Base-by-base conservation (phyloP, 1,140 invertebrate genomes). In the Brachionus koreanus region DNA sequence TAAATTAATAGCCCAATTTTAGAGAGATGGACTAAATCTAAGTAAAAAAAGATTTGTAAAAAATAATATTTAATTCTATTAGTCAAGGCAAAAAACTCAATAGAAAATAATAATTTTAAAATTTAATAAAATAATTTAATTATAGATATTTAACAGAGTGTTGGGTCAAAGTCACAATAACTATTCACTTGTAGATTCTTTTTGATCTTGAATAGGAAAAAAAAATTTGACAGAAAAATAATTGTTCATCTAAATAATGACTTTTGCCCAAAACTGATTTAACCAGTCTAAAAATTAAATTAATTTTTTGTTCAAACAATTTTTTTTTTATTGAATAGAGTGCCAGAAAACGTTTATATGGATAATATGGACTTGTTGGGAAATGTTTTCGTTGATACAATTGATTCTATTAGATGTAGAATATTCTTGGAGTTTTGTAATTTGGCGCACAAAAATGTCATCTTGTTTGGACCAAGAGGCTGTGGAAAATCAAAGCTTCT, bases 381-480 rank as follows among this genome's bases (percentile, higher is more conserved):
- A 13, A 86, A 89, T 79, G 86, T 87, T 33, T 87, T 87, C 85
- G 86, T 89, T 3, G 86, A 88, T 74, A 87, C 88, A 10, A 85
- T 88, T n/a, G 86, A 88, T 72, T 87, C 87, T 13, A 86, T 88
- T 65, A 84, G 87, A 29, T 87, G 86, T 9, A 84, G 86, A 33
- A 85, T 87, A 6, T 84, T 89, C 39, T 86, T 88, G 85, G 87
- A 89, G 82, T 86, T 88, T 85, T 86, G 87, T 39, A 85, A 85
- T 57, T 84, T 85, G 6, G 87, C 87, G 13, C 86, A 86, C 19
- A 85, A 86, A 69, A 88, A 88, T 85, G 86, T 89, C 0, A 81
- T 89, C n/a, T 81, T 90, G 29, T 85, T 86, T 42, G 89, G 89
- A 25, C 85, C 88, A 9, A 86, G 85, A 84, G 89, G 89, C n/a